phyloP scores from a whole-genome alignment of 2,797 vertebrate genomes.

The Alfaro cultratus region DNA sequence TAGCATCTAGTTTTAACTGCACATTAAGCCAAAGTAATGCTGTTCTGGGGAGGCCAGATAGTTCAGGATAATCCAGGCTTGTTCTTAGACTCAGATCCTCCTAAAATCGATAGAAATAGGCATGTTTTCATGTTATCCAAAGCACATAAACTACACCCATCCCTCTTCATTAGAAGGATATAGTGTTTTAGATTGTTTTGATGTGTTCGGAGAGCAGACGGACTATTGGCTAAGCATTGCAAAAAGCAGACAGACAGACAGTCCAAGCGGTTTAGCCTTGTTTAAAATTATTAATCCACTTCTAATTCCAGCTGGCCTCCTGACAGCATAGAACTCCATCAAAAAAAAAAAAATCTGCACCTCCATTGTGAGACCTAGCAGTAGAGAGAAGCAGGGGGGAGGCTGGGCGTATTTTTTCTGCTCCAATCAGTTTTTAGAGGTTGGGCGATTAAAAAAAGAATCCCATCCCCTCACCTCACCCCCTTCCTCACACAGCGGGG shows the following conservation, averaged over 20 bases:
- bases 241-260: constrained; percentile 81
- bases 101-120: constrained; percentile 62
- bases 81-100: constrained; percentile 54
- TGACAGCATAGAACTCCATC: constrained; percentile 76
- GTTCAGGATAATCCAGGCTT: constrained; percentile 55
- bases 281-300: constrained; percentile 86
- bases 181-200: constrained; percentile 77
- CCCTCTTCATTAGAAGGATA: constrained; percentile 67
- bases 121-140: constrained; percentile 61
- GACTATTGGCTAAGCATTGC: constrained; percentile 78
- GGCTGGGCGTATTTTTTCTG: constrained; percentile 75
- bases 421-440: constrained; percentile 78
- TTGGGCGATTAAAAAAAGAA: constrained; percentile 77
- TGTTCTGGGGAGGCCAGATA: constrained; percentile 48
- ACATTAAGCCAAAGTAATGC: constrained; percentile 28
- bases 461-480: constrained; percentile 35
- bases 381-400: constrained; percentile 50
- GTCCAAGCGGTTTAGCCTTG: constrained; percentile 84
- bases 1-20: constrained; percentile 4
- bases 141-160: constrained; percentile 60
- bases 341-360: constrained; percentile 73
- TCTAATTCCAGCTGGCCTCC: constrained; percentile 83
- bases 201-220: constrained; percentile 76
- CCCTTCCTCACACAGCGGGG: constrained; percentile 67
- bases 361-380: constrained; percentile 79